These are phyloP conservation scores for Leptothorax acervorum DNA, from an alignment of 2,888 invertebrate species.

Conservation along the genomic window DNA sequence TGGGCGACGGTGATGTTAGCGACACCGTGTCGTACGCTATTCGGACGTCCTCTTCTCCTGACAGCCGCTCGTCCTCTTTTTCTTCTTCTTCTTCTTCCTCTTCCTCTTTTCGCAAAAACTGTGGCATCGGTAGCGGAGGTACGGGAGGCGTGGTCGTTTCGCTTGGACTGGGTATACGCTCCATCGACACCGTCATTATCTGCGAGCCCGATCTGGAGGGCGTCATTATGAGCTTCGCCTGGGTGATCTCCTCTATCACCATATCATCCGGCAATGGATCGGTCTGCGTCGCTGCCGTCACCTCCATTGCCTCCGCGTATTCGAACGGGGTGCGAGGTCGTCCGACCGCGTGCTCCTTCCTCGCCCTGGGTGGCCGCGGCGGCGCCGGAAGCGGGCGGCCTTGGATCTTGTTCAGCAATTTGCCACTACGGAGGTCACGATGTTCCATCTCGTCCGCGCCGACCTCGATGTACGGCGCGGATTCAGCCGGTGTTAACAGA, in stretches of 20 bases:
- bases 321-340: slow-evolving; percentile 49
- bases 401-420: slow-evolving; percentile 93
- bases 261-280: slow-evolving; percentile 94
- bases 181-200: slow-evolving; percentile 82
- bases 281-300: slow-evolving; percentile 93
- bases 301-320: slow-evolving; percentile 85
- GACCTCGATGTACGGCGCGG: slow-evolving; percentile 88
- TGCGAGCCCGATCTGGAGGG: slow-evolving; percentile 83
- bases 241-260: slow-evolving; percentile 83
- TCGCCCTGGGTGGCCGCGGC: slow-evolving; percentile 92
- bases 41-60: not conserved
- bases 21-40: slow-evolving; percentile 63
- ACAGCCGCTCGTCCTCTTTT: slow-evolving; percentile 11
- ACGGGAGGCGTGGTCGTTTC: slow-evolving; percentile 73
- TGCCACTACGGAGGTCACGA: slow-evolving; percentile 91
- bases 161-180: slow-evolving; percentile 80
- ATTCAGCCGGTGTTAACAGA: slow-evolving; percentile 58
- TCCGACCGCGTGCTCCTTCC: slow-evolving; percentile 70
- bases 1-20: slow-evolving; percentile 63
- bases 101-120: slow-evolving; percentile 54
- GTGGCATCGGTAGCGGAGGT: slow-evolving; percentile 76
- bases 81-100: slow-evolving; percentile 9
- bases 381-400: slow-evolving; percentile 94
- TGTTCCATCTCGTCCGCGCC: slow-evolving; percentile 86
- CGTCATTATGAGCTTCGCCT: slow-evolving; percentile 81